phyloP scores from a whole-genome alignment of 2,113 vertebrate genomes.

The Phoxinus phoxinus region DNA sequence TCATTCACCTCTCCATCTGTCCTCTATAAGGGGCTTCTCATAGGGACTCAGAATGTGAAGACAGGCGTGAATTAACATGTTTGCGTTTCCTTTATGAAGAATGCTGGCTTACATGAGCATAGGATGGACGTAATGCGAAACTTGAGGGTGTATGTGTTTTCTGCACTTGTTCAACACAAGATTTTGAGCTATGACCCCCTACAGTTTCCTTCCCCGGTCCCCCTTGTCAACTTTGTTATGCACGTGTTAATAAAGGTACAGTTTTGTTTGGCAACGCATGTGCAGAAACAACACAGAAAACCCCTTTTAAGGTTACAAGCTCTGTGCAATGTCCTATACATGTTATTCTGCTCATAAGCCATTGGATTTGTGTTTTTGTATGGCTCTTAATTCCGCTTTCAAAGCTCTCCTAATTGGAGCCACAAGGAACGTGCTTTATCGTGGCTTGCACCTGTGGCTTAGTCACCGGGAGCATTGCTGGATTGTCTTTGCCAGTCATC shows the following conservation, averaged over 20 bases:
- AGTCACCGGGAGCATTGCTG: not conserved
- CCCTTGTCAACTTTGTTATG: not conserved
- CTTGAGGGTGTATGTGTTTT: conserved; percentile 10
- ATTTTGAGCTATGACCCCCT: not conserved
- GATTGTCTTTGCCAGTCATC: conserved; percentile 15
- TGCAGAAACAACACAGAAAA: not conserved
- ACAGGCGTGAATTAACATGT: not conserved
- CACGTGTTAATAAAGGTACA: conserved; percentile 17
- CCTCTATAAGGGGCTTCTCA: conserved; percentile 20
- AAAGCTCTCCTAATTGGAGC: conserved; percentile 8
- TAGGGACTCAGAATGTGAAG: conserved; percentile 15
- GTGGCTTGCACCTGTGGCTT: not conserved
- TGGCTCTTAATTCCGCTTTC: conserved; percentile 1
- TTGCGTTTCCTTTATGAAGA: conserved; percentile 34
- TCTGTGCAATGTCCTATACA: not conserved
- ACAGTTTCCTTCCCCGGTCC: not conserved
- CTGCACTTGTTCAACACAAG: not conserved
- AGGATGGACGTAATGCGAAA: not conserved
- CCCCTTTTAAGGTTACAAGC: not conserved
- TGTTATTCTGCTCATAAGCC: not conserved
- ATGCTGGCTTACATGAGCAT: not conserved
- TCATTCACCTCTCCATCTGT: not conserved
- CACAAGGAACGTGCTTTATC: not conserved
- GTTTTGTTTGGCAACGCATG: not conserved
- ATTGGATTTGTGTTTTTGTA: conserved; percentile 11